These are phyloP conservation scores for Drosophila prosaltans DNA, from an alignment of 1,140 invertebrate genomes.

Conservation along the genomic window DNA sequence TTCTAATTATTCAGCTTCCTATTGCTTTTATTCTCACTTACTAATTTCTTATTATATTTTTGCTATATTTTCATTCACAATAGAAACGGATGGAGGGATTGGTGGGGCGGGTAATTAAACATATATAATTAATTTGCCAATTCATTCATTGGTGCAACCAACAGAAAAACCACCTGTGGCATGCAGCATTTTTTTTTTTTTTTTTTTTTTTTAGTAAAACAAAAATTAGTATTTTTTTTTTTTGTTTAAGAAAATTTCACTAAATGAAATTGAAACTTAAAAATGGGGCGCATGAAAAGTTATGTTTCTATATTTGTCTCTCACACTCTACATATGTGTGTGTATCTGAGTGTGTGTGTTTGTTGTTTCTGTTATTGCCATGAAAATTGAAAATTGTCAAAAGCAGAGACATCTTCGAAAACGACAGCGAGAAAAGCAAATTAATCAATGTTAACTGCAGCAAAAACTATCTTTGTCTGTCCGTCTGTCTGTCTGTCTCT, in stretches of 20 bases:
- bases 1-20: too few species aligned
- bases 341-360: background rate
- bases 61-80: too few species aligned
- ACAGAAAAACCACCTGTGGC: conserved; percentile 4
- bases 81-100: too few species aligned
- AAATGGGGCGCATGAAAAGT: conserved; percentile 51
- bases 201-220: too few species aligned
- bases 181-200: conserved; percentile 10
- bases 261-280: conserved; percentile 60
- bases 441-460: conserved; percentile 57
- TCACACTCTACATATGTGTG: background rate
- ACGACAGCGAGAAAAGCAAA: conserved; percentile 48
- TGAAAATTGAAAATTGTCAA: conserved; percentile 62
- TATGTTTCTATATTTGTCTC: conserved; percentile 20
- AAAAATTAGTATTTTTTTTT: background rate
- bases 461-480: conserved; percentile 31
- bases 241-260: conserved; percentile 1
- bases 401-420: conserved; percentile 28
- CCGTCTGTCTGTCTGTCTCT: conserved; percentile 29
- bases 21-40: too few species aligned
- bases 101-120: too few species aligned
- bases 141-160: background rate
- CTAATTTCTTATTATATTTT: too few species aligned
- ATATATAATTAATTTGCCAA: background rate
- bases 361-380: conserved; percentile 22